Evolutionary conservation across 1,140 invertebrate genomes (phyloP).

Genomic region (Papilio glaucus): DNA sequence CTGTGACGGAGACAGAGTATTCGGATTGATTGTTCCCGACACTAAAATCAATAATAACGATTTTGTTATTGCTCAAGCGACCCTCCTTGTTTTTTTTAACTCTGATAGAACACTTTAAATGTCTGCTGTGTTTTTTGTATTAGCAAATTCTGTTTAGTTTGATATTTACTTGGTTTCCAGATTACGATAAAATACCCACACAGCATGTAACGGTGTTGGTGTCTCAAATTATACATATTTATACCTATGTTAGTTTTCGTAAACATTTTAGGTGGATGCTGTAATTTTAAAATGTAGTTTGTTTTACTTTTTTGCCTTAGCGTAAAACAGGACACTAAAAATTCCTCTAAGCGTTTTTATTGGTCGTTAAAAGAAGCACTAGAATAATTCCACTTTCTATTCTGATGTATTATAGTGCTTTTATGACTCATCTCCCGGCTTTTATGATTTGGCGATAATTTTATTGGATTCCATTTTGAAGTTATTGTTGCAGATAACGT

Average conservation of each 20-base stretch:
- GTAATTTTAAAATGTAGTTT: too few species aligned
- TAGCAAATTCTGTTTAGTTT: neutral
- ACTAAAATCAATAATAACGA: conserved; percentile 78
- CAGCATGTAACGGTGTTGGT: neutral
- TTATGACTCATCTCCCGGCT: conserved; percentile 8
- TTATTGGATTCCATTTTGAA: neutral
- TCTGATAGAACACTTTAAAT: neutral
- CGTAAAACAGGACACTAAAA: conserved; percentile 2
- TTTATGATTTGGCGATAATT: conserved; percentile 21
- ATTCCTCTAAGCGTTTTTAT: neutral
- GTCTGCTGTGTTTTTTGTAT: neutral
- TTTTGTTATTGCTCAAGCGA: conserved; percentile 62
- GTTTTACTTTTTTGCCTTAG: neutral
- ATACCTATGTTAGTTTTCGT: too few species aligned
- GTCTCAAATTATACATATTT: too few species aligned
- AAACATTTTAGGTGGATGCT: too few species aligned
- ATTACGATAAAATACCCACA: neutral
- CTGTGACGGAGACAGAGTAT: conserved; percentile 64
- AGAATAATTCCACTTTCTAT: conserved; percentile 12
- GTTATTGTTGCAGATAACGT: conserved; percentile 3
- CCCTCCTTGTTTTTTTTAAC: conserved; percentile 44
- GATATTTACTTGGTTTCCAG: neutral
- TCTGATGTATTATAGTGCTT: conserved; percentile 4
- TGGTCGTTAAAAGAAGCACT: conserved; percentile 26
- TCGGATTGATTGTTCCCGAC: conserved; percentile 74